Base-by-base conservation (phyloP, 2,888 invertebrate species). In the Phortica okadai region DNA sequence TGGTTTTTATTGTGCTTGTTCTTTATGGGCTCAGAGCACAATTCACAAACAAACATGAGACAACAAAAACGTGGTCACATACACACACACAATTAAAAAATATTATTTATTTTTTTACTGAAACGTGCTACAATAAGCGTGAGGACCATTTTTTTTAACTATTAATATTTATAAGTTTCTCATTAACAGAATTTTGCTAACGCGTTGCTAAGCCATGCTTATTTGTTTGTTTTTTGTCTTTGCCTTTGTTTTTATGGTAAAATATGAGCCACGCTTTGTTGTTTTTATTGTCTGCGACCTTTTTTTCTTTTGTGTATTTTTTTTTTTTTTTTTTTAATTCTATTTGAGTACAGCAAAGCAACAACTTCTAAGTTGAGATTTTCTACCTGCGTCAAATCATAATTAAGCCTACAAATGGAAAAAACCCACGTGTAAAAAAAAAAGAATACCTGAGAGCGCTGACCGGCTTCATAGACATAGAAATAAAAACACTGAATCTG, bases 391-490 rank as follows among this genome's bases (percentile, higher is more conserved):
- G 14, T 66, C 14, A 1, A 64, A 11, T 3, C 41, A 42, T 66
- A 7, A n/a, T 42, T 14, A 66, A 33, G 33, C 25, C 16, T 33
- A 42, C 16, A n/a, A 16, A 33, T 42, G 69, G 44, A 69, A 69
- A 69, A 69, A 16, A 69, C 69, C 44, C 45, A 69, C 44, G 45
- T 69, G 16, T 16, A 69, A 45, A 16, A 16, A 45, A 45, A 21
- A 45, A 8, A 45, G 14, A 21, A 45, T 16, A 14, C 8, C 8
- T 50, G 14, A 50, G 50, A 50, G 50, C 50, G 76, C 56, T 73
- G 70, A 67, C 59, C 62, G 62, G 66, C 73, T 77, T 64, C 58
- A 77, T 73, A 69, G 50, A 73, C 59, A 77, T 58, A 59, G 74
- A 74, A 42, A n/a, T 6, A 44, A 10, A 45, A 69, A 69, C 6